Base-by-base conservation (phyloP, 2,797 vertebrate genomes). In the Gymnodraco acuticeps region DNA sequence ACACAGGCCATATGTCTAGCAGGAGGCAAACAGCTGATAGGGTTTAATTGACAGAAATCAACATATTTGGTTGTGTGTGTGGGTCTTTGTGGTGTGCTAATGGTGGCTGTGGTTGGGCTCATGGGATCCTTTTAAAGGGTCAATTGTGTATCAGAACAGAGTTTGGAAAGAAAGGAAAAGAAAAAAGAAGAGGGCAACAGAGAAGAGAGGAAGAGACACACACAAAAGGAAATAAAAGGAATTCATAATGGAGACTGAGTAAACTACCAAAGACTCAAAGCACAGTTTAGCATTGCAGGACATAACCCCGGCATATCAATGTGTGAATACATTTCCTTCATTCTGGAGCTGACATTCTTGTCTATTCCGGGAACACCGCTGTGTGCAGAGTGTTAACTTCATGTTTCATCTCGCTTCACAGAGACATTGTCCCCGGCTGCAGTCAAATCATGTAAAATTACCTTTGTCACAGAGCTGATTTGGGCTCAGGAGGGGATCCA, bases 21-120 rank as follows among this genome's bases (percentile, higher is more conserved):
- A 95, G 94, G 93, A 95, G 92, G 92, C 93, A 92, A 95, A 94
- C 95, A 96, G 95, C 94, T 95, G 95, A 96, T 88, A 80, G 90
- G 87, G 87, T 94, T 94, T 95, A 95, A 96, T 95, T 95, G 95
- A 95, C 88, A 93, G 84, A 95, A 95, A 96, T 95, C 95, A 95
- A 95, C 95, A 95, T 95, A 94, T 95, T 95, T 92, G 88, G 85
- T 80, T 67, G 77, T 83, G 72, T 62, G 77, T 66, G 59, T 64
- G 71, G 52, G 74, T 77, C 64, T 70, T 14, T 64, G 80, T 75
- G 70, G 79, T 83, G 81, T 78, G 78, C 76, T 82, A 81, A 79
- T 80, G 59, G 60, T 70, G 73, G 80, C 83, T 88, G 69, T 83
- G 83, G 80, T 80, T 75, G 65, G 79, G 80, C 72, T 89, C 73